Percentiles rank a stretch among this genome's conserved stretches.
Conservation (phyloP, 1,140 invertebrate genomes). For the Phortica variegata region DNA sequence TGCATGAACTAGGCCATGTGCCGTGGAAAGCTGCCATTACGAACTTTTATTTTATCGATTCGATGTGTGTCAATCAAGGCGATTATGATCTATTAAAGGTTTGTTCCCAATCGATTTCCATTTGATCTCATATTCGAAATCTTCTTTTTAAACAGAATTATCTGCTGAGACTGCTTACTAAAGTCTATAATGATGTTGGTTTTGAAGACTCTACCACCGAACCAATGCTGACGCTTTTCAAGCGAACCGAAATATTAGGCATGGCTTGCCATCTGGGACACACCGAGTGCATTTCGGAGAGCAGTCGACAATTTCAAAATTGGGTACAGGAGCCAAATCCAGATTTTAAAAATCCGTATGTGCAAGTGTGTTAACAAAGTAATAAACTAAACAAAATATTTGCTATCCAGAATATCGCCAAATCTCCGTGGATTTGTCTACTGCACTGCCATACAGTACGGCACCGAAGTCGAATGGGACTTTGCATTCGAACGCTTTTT, state of each 20-base stretch:
- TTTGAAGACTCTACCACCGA: conserved; percentile 61
- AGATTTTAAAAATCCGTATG: conserved; percentile 71
- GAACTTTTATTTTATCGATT: conserved; percentile 70
- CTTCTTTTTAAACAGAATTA: conserved; percentile 62
- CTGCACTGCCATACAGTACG: conserved; percentile 79
- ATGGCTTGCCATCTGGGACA: conserved; percentile 72
- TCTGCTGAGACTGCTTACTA: conserved; percentile 64
- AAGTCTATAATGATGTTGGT: conserved; percentile 68
- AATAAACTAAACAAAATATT: background rate
- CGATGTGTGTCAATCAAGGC: conserved; percentile 71
- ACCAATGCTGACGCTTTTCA: conserved; percentile 66
- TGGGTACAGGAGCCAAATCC: conserved; percentile 71
- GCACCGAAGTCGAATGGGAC: conserved; percentile 80
- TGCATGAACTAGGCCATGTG: conserved; percentile 72
- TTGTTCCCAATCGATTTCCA: conserved; percentile 7
- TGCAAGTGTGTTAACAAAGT: conserved; percentile 17
- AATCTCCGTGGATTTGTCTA: conserved; percentile 80
- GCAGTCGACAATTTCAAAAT: conserved; percentile 68
- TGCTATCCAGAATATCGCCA: conserved; percentile 65
- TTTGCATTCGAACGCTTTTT: conserved; percentile 78
- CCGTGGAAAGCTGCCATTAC: conserved; percentile 77
- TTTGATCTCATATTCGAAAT: background rate
- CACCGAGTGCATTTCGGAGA: conserved; percentile 68
- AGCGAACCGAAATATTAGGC: conserved; percentile 68
- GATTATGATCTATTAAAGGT: conserved; percentile 77